These are phyloP conservation scores for Syrmaticus mikado DNA, from an alignment of 2,113 vertebrate genomes.

Conservation along the genomic window DNA sequence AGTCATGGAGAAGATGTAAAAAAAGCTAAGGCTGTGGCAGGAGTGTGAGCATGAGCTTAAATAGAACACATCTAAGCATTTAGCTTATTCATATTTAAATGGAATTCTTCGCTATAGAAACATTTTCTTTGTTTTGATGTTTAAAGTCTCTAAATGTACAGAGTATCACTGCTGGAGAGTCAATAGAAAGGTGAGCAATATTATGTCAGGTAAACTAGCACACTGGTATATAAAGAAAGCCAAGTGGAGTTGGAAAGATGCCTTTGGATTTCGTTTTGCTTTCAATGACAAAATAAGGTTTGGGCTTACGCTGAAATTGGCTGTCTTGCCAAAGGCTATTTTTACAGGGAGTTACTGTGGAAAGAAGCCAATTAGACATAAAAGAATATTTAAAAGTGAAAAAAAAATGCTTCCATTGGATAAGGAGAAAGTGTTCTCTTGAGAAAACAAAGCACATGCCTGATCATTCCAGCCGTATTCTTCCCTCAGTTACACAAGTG, in stretches of 20 bases:
- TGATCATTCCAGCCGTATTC: constrained; percentile 51
- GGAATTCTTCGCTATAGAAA: background rate
- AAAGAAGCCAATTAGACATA: constrained; percentile 62
- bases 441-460: constrained; percentile 58
- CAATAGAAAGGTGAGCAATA: constrained; percentile 6
- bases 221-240: fast-evolving
- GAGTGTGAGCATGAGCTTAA: fast-evolving
- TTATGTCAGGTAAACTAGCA: constrained; percentile 56
- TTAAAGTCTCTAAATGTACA: background rate
- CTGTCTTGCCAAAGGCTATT: constrained; percentile 58
- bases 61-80: background rate
- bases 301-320: constrained; percentile 28
- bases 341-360: constrained; percentile 36
- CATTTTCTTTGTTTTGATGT: background rate
- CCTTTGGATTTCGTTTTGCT: constrained; percentile 48
- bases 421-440: constrained; percentile 37
- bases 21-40: fast-evolving
- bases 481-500: constrained; percentile 46
- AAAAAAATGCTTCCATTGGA: constrained; percentile 47
- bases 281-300: constrained; percentile 63
- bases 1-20: background rate
- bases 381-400: constrained; percentile 68
- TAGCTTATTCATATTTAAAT: constrained; percentile 12
- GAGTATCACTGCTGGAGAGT: background rate
- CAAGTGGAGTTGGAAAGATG: constrained; percentile 41